Base-by-base conservation (phyloP, 2,113 vertebrate species). In the Aepyceros melampus region DNA sequence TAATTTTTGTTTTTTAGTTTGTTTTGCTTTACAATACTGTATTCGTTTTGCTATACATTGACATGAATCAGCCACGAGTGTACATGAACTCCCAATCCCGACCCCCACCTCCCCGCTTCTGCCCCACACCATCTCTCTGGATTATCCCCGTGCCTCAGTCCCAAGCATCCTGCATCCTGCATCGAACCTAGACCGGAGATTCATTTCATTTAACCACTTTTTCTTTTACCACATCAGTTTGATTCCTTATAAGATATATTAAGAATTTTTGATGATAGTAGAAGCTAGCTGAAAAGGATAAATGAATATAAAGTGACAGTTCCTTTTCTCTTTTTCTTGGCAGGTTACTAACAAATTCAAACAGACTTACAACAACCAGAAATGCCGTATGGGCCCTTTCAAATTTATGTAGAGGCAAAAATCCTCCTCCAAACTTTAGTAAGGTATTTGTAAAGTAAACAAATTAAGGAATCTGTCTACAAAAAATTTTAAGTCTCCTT, bases 311-410 rank as follows among this genome's bases (percentile, higher is more conserved):
- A 97, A 83, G 25, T 89, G 36, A 92, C 62, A 76, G 16, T 91
- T 56, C 6, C 89, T 6, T 93, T 97, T 17, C 36, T 98, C 74
- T 91, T 92, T 98, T 96, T 94, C 88, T 98, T 98, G 71, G 23
- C 97, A 99, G 99, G 96, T 98, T 99, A 29, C 98, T 99, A 93
- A 99, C 99, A 74, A 99, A 99, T 97, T 99, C 99, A 7, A 99
- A 99, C 97, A 99, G 99, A 95, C 99, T 99, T 96, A 99, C 99
- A 94, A 99, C 99, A 96, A 99, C 99, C 83, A 99, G 99, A 98
- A 99, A 99, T 97, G 99, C 99, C 51, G 99, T 99, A 7, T 99
- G 99, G 99, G 99, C 99, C 1, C 99, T 99, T 74, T 99, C 99
- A 62, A 99, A 99, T 98, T 99, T 99, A 89, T 99, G 99, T 98